Conservation (phyloP, 2,888 invertebrate genomes). For the Leptopterna dolabrata region DNA sequence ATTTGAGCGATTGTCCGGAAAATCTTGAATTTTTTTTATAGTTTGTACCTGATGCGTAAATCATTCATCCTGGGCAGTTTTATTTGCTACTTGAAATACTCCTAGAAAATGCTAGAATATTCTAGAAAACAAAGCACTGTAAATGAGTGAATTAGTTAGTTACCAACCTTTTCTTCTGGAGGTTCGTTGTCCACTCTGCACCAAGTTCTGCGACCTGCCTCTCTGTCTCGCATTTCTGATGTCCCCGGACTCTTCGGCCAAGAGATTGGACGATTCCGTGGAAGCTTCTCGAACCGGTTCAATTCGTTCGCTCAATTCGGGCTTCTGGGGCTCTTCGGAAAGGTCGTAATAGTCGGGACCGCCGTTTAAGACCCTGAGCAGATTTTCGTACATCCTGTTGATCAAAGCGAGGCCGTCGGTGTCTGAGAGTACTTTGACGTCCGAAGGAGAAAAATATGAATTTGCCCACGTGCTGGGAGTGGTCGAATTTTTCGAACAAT, state of each 20-base stretch:
- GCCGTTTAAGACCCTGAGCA: conserved; percentile 29
- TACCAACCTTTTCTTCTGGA: conserved; percentile 35
- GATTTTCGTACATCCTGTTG: conserved; percentile 47
- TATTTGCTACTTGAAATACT: no score
- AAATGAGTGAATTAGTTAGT: no score
- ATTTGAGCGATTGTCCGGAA: no score
- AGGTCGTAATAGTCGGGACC: conserved; percentile 45
- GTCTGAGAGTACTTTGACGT: conserved; percentile 41
- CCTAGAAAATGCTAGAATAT: no score
- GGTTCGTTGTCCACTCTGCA: not conserved
- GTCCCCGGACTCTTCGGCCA: conserved; percentile 44
- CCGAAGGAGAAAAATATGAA: not conserved
- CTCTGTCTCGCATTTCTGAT: conserved; percentile 14
- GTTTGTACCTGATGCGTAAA: no score
- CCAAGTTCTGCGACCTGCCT: not conserved
- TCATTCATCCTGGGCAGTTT: no score
- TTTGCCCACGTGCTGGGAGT: conserved; percentile 15
- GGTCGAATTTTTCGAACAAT: conserved; percentile 11
- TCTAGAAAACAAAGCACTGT: no score
- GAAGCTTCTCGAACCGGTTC: not conserved
- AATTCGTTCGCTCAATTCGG: not conserved
- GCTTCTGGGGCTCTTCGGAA: not conserved
- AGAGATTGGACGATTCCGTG: not conserved
- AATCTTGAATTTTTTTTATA: no score
- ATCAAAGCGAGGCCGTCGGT: conserved; percentile 35